These are phyloP conservation scores for Megaustenia siamemsis DNA, from an alignment of 2,888 invertebrate species.

Conservation along the genomic window DNA sequence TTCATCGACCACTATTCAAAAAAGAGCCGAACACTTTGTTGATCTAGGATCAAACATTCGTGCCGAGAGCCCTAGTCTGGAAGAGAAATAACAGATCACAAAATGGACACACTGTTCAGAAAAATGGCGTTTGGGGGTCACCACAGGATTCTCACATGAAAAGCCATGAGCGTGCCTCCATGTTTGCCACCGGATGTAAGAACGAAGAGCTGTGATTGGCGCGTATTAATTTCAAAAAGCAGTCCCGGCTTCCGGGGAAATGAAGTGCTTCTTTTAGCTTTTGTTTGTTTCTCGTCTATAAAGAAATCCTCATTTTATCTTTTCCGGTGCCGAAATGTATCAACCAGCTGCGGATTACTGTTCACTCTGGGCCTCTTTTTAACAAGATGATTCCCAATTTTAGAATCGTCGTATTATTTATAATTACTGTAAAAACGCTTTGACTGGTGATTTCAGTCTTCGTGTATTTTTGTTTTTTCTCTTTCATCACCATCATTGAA, in stretches of 20 bases:
- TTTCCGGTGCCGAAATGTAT: conserved; percentile 11
- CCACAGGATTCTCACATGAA: conserved; percentile 39
- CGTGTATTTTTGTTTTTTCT: too few species aligned
- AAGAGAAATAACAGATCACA: conserved; percentile 24
- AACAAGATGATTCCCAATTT: background rate
- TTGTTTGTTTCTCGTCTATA: conserved; percentile 30
- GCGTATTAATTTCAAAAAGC: conserved; percentile 52
- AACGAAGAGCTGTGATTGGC: conserved; percentile 46
- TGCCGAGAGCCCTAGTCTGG: background rate
- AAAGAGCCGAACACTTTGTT: background rate
- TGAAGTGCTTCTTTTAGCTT: conserved; percentile 44
- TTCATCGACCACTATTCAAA: conserved; percentile 1
- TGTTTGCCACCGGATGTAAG: conserved; percentile 47
- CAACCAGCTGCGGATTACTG: background rate
- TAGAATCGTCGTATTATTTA: background rate
- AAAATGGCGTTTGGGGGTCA: conserved; percentile 23
- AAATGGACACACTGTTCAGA: conserved; percentile 26
- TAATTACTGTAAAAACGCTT: too few species aligned
- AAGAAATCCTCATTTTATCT: conserved; percentile 33
- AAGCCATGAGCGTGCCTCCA: conserved; percentile 29
- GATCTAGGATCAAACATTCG: conserved; percentile 22
- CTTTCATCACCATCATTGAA: too few species aligned
- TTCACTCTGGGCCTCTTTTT: background rate
- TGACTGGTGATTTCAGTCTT: too few species aligned
- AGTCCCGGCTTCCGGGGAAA: conserved; percentile 36